A percentile compares a stretch with the other conserved stretches of the same genome.
Conservation (phyloP, 2,888 invertebrate species). For the Kuschelorhynchus macadamiae region DNA sequence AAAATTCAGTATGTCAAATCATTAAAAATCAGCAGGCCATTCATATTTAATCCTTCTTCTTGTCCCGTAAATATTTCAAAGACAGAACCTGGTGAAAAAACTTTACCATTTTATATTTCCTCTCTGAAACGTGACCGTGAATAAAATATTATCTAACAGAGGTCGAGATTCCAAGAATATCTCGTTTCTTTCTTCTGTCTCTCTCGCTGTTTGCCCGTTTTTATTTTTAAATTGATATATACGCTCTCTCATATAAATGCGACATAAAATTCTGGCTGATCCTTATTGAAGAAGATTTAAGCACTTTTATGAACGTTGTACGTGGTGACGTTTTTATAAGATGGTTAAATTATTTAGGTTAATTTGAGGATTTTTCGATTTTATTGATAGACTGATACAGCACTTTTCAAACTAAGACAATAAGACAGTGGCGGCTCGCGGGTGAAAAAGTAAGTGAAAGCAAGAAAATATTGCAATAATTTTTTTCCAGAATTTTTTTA, state of each 20-base stretch:
- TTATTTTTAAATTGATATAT: slow-evolving; percentile 36
- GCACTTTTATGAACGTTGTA: slow-evolving; percentile 11
- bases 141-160: slow-evolving; percentile 42
- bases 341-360: too few relatives aligned
- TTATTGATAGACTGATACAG: too few relatives aligned
- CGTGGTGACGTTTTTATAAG: background rate
- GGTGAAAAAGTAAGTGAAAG: too few relatives aligned
- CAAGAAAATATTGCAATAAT: too few relatives aligned
- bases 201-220: slow-evolving; percentile 16
- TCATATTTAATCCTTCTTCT: background rate
- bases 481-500: too few relatives aligned
- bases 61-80: slow-evolving; percentile 20
- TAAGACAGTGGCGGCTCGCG: too few relatives aligned
- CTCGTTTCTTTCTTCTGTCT: slow-evolving; percentile 18
- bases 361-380: too few relatives aligned
- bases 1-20: too few relatives aligned
- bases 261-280: slow-evolving; percentile 6
- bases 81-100: slow-evolving; percentile 4
- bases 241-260: slow-evolving; percentile 22
- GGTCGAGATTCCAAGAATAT: slow-evolving; percentile 37
- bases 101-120: slow-evolving; percentile 40
- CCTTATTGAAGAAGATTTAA: slow-evolving; percentile 11
- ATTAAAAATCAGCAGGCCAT: too few relatives aligned
- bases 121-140: slow-evolving; percentile 44
- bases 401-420: too few relatives aligned